These are phyloP conservation scores for Champsocephalus gunnari DNA, from an alignment of 2,797 vertebrate genomes.

Conservation along the genomic window DNA sequence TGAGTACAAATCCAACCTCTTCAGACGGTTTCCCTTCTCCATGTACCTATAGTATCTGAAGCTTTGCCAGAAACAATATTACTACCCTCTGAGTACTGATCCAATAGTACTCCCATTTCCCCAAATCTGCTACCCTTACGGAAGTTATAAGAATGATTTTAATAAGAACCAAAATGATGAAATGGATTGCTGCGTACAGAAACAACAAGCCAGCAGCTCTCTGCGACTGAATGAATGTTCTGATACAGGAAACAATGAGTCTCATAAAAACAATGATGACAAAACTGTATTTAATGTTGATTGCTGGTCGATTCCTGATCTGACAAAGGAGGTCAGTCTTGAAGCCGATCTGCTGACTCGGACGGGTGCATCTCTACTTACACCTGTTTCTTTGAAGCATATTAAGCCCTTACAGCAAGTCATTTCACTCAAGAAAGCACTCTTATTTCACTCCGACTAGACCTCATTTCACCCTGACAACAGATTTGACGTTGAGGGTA, in stretches of 20 bases:
- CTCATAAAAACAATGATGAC: neutral
- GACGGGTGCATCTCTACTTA: neutral
- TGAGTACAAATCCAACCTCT: neutral
- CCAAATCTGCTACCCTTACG: neutral
- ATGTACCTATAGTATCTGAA: neutral
- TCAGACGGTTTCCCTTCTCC: neutral
- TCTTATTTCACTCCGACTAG: neutral
- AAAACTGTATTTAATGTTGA: neutral
- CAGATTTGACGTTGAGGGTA: neutral
- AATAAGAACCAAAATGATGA: neutral
- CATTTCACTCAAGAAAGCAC: neutral
- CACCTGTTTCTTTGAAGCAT: neutral
- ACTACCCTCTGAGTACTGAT: neutral
- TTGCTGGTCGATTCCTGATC: neutral
- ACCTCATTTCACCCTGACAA: slow-evolving; percentile 13
- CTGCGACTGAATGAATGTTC: neutral
- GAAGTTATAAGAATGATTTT: neutral
- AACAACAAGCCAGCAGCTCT: neutral
- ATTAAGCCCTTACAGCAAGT: neutral
- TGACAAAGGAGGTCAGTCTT: neutral
- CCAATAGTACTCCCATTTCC: neutral
- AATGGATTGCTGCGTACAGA: neutral
- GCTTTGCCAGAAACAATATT: too few species aligned
- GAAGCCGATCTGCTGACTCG: neutral
- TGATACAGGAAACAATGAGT: neutral